A percentile compares a stretch with the other conserved stretches of the same genome.
Evolutionary conservation across 30 jellyfish, hydroid and myxozoan species (phyloP).

Genomic region (Turritopsis dohrnii): DNA sequence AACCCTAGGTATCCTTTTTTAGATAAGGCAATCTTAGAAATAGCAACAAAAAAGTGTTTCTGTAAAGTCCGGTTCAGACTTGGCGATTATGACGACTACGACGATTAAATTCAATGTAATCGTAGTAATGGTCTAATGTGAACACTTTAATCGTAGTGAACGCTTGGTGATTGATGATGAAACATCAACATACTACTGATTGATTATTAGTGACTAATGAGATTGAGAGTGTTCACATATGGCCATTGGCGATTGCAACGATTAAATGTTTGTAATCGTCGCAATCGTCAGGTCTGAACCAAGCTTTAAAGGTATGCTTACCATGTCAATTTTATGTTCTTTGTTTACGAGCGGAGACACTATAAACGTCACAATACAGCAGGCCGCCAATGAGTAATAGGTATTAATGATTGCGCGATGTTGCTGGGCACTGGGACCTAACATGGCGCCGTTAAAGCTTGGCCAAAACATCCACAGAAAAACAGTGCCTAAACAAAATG

Average conservation of each 20-base stretch:
- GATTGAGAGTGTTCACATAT: too few relatives aligned
- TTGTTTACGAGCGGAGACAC: slow-evolving; percentile 76
- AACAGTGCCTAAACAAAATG: slow-evolving; percentile 49
- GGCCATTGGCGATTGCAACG: too few relatives aligned
- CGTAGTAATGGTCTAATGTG: slow-evolving; percentile 1
- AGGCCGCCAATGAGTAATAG: slow-evolving; percentile 71
- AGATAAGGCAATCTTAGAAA: too few relatives aligned
- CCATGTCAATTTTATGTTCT: slow-evolving; percentile 59
- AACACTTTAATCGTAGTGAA: neutral
- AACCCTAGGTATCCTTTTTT: too few relatives aligned
- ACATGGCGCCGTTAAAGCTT: slow-evolving; percentile 71
- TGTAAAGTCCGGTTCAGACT: too few relatives aligned
- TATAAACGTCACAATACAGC: slow-evolving; percentile 47
- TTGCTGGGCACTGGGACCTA: slow-evolving; percentile 79
- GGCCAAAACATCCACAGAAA: slow-evolving; percentile 96
- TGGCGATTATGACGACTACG: too few relatives aligned
- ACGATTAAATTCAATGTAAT: too few relatives aligned
- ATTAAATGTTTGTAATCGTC: too few relatives aligned
- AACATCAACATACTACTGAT: too few relatives aligned
- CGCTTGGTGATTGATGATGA: neutral
- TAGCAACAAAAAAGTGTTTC: too few relatives aligned
- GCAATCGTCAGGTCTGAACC: too few relatives aligned
- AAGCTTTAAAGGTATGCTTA: slow-evolving; percentile 8
- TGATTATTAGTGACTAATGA: too few relatives aligned
- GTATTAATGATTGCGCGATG: slow-evolving; percentile 86